phyloP scores from a whole-genome alignment of 1,140 invertebrate genomes.

The Penaeus indicus region DNA sequence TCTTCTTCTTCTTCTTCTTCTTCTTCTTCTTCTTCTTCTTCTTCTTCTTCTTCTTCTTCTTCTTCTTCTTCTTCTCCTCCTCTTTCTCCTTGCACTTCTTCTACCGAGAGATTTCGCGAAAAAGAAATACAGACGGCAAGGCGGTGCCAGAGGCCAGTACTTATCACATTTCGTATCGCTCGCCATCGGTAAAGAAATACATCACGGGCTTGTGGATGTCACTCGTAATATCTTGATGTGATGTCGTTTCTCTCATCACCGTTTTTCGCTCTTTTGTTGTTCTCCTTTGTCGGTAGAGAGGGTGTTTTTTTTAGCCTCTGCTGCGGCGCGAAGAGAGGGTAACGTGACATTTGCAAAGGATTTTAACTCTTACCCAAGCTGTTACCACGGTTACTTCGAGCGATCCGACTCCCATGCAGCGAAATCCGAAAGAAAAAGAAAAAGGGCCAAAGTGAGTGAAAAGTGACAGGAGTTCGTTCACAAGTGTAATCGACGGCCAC shows the following conservation, averaged over 20 bases:
- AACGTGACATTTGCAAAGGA: no score
- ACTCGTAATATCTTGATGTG: no score
- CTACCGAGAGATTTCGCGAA: background rate
- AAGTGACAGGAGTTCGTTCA: background rate
- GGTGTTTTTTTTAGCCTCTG: no score
- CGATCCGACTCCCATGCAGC: background rate
- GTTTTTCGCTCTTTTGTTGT: no score
- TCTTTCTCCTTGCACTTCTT: background rate
- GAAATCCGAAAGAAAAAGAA: background rate
- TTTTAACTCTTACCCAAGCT: background rate
- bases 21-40: background rate
- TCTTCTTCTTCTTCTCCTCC: background rate
- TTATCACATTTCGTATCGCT: no score
- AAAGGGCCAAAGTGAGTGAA: background rate
- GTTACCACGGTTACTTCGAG: background rate
- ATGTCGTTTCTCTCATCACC: no score
- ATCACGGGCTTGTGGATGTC: no score
- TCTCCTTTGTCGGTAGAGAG: no score
- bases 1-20: background rate
- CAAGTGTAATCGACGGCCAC: constrained; percentile 39
- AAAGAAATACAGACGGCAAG: no score
- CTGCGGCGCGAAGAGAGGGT: no score
- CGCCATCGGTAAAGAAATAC: no score
- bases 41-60: background rate
- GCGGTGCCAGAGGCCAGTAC: no score